Percentiles rank a stretch among this genome's conserved stretches.
Conservation (phyloP, 2,113 vertebrate species). For the Xenopus tropicalis region DNA sequence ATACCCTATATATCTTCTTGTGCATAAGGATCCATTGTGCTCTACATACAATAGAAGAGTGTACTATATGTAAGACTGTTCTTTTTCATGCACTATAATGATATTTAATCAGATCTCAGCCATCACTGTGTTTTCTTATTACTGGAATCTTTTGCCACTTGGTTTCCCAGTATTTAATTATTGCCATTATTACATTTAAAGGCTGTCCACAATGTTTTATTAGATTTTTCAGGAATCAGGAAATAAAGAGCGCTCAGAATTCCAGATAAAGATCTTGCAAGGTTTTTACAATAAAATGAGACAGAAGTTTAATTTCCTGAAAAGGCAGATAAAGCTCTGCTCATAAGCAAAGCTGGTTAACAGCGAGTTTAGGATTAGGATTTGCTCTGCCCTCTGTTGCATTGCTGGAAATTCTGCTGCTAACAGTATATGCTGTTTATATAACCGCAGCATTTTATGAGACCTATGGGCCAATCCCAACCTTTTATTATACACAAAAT, state of each 20-base stretch:
- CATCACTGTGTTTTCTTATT: not conserved
- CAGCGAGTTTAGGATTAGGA: conserved; percentile 43
- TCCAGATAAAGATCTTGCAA: conserved; percentile 39
- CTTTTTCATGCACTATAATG: too few relatives aligned
- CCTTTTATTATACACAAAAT: too few relatives aligned
- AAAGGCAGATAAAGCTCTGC: conserved; percentile 36
- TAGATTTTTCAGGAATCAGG: conserved; percentile 34
- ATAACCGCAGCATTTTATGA: too few relatives aligned
- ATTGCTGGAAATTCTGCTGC: conserved; percentile 6
- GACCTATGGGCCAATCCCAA: too few relatives aligned
- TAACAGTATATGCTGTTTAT: not conserved
- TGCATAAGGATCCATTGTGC: too few relatives aligned
- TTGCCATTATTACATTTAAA: conserved; percentile 19
- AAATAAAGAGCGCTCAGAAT: conserved; percentile 31
- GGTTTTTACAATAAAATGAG: conserved; percentile 44
- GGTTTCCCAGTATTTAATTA: conserved; percentile 43
- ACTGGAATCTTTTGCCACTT: not conserved
- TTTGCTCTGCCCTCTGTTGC: conserved; percentile 26
- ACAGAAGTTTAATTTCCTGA: conserved; percentile 47
- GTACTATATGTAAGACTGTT: too few relatives aligned
- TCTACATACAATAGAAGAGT: too few relatives aligned
- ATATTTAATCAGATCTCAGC: not conserved
- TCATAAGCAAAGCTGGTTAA: conserved; percentile 47
- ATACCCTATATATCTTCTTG: too few relatives aligned
- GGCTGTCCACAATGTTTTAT: conserved; percentile 39